phyloP scores from a whole-genome alignment of 2,797 vertebrate genomes.

The Cuniculus paca region DNA sequence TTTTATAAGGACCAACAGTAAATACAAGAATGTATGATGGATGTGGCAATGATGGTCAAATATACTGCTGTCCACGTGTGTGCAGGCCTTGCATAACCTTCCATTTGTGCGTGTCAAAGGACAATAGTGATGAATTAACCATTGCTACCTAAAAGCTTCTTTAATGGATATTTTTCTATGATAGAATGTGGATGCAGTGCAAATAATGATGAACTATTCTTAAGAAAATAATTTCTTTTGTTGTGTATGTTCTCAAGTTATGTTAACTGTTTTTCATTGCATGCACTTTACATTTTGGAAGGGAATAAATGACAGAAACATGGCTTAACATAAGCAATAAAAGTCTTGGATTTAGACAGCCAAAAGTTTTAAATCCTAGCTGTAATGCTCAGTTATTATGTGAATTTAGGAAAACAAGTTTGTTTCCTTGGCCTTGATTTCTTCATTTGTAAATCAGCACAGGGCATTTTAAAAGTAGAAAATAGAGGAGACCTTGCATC shows the following conservation, averaged over 20 bases:
- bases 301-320: not conserved
- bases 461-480: not conserved
- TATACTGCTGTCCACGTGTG: not conserved
- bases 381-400: not conserved
- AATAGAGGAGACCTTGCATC: not conserved
- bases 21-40: not conserved
- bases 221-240: not conserved
- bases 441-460: not conserved
- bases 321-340: not conserved
- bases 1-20: not conserved
- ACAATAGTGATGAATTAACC: not conserved
- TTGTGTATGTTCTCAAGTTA: slow-evolving; percentile 1
- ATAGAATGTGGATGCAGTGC: not conserved
- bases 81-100: not conserved
- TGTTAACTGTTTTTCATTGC: not conserved
- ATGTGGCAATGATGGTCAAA: not conserved
- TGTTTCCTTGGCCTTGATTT: not conserved
- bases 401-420: not conserved
- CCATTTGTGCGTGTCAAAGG: not conserved
- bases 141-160: not conserved
- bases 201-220: not conserved
- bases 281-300: not conserved
- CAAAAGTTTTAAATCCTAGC: not conserved
- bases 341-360: not conserved
- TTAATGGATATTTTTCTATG: not conserved